phyloP scores from a whole-genome alignment of 2,113 vertebrate genomes.

The Cavia aperea region DNA sequence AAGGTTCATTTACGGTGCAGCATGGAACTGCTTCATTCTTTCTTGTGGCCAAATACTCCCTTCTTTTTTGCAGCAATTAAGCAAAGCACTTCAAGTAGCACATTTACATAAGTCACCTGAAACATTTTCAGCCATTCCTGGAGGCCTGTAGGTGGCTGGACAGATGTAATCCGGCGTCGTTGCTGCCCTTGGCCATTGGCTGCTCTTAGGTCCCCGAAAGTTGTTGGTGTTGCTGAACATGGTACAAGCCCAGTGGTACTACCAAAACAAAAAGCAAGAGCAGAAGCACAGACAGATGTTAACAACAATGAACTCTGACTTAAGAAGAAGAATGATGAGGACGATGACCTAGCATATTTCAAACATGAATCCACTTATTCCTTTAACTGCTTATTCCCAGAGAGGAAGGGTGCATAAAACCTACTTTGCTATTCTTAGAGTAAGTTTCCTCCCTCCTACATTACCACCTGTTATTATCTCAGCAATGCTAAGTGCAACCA shows the following conservation, averaged over 20 bases:
- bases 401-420: background rate
- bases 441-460: slow-evolving; percentile 34
- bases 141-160: slow-evolving; percentile 94
- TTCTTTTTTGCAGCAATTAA: slow-evolving; percentile 6
- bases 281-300: slow-evolving; percentile 17
- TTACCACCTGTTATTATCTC: slow-evolving; percentile 41
- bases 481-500: slow-evolving; percentile 9
- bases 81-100: slow-evolving; percentile 24
- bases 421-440: slow-evolving; percentile 43
- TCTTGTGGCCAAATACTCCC: background rate
- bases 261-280: background rate
- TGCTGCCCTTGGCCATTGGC: slow-evolving; percentile 98
- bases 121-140: slow-evolving; percentile 99
- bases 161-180: slow-evolving; percentile 93
- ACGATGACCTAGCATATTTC: background rate
- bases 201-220: slow-evolving; percentile 95
- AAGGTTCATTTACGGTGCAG: background rate
- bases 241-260: slow-evolving; percentile 97
- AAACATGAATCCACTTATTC: slow-evolving; percentile 12
- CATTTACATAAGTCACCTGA: slow-evolving; percentile 82
- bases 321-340: background rate
- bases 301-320: background rate
- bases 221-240: slow-evolving; percentile 95
- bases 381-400: slow-evolving; percentile 39
- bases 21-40: background rate